Evolutionary conservation across 2,113 vertebrate species (phyloP).

Genomic region (Notarius quadriscutis): DNA sequence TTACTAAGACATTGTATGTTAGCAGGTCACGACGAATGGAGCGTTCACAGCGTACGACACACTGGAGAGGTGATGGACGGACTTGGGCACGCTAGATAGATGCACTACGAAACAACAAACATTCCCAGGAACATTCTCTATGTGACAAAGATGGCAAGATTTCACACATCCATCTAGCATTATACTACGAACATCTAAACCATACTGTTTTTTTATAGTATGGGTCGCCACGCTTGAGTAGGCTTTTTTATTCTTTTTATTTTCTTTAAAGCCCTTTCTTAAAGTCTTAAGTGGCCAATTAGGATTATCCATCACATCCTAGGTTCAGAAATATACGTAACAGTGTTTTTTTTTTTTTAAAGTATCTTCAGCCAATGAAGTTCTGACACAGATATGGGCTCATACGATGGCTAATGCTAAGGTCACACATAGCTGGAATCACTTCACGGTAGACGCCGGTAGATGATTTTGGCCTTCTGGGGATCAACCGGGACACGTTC

Average conservation of each 20-base stretch:
- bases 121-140: slow-evolving; percentile 59
- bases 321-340: slow-evolving; percentile 50
- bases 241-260: background rate
- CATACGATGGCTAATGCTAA: background rate
- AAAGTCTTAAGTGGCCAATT: slow-evolving; percentile 18
- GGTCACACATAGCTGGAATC: no score
- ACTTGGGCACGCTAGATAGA: slow-evolving; percentile 30
- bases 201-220: slow-evolving; percentile 17
- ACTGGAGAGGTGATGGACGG: slow-evolving; percentile 33
- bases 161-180: slow-evolving; percentile 43
- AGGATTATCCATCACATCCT: slow-evolving; percentile 47
- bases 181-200: slow-evolving; percentile 38
- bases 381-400: slow-evolving; percentile 37
- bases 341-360: slow-evolving; percentile 35
- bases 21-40: slow-evolving; percentile 44
- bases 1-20: slow-evolving; percentile 57
- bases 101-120: slow-evolving; percentile 54
- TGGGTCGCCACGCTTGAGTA: slow-evolving; percentile 1
- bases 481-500: no score
- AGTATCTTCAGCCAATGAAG: slow-evolving; percentile 50
- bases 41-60: slow-evolving; percentile 43
- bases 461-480: no score
- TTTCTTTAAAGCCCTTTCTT: slow-evolving; percentile 27
- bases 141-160: slow-evolving; percentile 54
- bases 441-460: no score